Base-by-base conservation (phyloP, 2,113 vertebrate genomes). In the Sardina pilchardus region DNA sequence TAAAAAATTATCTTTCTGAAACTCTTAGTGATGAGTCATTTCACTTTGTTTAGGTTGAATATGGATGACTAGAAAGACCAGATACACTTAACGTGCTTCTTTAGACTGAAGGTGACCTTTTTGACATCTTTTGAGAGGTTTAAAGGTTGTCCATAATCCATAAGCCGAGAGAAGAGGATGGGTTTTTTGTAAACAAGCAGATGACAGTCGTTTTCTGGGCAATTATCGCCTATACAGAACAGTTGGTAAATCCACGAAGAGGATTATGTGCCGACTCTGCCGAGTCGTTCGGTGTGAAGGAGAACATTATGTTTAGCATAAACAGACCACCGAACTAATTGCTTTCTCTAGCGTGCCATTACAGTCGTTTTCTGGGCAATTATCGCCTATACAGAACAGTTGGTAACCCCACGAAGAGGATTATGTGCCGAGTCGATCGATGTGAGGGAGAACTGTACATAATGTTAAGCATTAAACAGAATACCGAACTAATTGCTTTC, bases 121-220 rank as follows among this genome's bases (percentile, higher is more conserved):
- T 12, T 30, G 63, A 34, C 63, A 71, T 30, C n/a, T 30, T 71
- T 30, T 71, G n/a, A 71, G 63, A 14, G 63, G 59, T 67, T 71
- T 30, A 3, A 14, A 30, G n/a, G 0, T 12, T 71, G 34, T n/a
- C n/a, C n/a, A n/a, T n/a, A 71, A 30, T 34, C 63, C 63, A 71
- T 30, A 30, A 71, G 63, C 63, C 14, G 10, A 71, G 0, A 26
- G 59, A 26, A 71, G 26, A 30, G 8, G 26, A 12, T 9, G 63
- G 63, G n/a, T 12, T 34, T 67, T 67, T 34, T 34, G n/a, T 34
- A 30, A 71, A 34, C 26, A 71, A 71, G 63, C 63, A 71, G 63
- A 71, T 71, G 63, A 71, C 63, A 71, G 63, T 71, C 63, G 26
- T 71, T 71, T 47, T 71, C 63, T 71, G n/a, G 8, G 24, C n/a